phyloP scores from a whole-genome alignment of 2,888 invertebrate species.

The Cephus spinipes region DNA sequence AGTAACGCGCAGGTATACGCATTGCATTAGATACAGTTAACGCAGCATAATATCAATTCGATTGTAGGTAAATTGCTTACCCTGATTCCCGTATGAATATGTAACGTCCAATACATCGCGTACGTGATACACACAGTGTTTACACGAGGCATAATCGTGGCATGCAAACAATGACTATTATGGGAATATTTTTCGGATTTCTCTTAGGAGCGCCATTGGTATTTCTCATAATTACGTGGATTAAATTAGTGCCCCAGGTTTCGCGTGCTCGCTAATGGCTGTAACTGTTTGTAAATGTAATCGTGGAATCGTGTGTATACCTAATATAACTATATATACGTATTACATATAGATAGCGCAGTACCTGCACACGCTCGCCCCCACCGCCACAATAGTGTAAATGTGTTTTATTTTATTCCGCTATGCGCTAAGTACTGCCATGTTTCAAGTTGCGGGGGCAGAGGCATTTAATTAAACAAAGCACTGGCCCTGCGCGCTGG shows the following conservation, averaged over 20 bases:
- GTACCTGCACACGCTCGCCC: background rate
- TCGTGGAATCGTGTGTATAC: constrained; percentile 33
- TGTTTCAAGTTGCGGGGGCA: background rate
- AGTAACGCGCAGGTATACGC: background rate
- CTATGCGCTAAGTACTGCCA: constrained; percentile 7
- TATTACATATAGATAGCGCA: constrained; percentile 16
- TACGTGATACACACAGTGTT: background rate
- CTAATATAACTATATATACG: background rate
- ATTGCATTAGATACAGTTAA: background rate
- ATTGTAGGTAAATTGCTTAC: background rate
- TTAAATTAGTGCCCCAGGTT: constrained; percentile 50
- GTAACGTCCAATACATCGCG: background rate
- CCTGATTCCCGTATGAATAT: background rate
- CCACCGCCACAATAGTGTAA: background rate
- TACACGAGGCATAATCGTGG: background rate
- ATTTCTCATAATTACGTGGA: constrained; percentile 43
- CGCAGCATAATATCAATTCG: background rate
- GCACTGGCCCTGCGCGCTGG: background rate
- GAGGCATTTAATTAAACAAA: constrained; percentile 5
- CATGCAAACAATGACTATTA: background rate
- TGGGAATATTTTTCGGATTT: background rate
- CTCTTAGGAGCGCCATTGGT: constrained; percentile 31
- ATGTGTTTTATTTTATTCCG: constrained; percentile 3
- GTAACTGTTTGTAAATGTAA: constrained; percentile 51
- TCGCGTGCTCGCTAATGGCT: constrained; percentile 50